Evolutionary conservation across 2,113 vertebrate species (phyloP).

Genomic region (Lota lota): DNA sequence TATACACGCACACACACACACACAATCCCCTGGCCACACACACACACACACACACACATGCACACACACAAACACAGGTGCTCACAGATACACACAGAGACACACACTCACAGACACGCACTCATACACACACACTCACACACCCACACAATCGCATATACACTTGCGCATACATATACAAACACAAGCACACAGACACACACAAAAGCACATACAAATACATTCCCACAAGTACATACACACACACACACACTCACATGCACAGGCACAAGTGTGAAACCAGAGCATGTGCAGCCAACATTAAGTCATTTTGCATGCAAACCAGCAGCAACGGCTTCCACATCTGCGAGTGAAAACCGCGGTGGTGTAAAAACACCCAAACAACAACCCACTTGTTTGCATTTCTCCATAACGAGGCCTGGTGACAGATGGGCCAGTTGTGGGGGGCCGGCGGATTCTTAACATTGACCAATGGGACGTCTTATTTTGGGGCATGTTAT

Average conservation of each 20-base stretch:
- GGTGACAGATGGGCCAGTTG: slow-evolving; percentile 52
- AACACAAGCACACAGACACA: neutral
- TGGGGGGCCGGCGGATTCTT: slow-evolving; percentile 31
- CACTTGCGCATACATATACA: neutral
- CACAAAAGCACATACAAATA: neutral
- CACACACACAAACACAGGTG: neutral
- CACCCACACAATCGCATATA: neutral
- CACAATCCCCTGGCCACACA: neutral
- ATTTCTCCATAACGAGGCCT: slow-evolving; percentile 57
- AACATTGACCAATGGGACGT: slow-evolving; percentile 16
- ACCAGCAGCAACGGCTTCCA: slow-evolving; percentile 31
- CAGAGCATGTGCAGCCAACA: slow-evolving; percentile 44
- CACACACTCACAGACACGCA: neutral
- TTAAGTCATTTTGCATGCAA: slow-evolving; percentile 68
- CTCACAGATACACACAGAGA: neutral
- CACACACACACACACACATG: neutral
- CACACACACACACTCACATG: neutral
- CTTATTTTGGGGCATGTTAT: slow-evolving; percentile 23
- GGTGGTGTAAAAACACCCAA: slow-evolving; percentile 51
- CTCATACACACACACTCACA: neutral
- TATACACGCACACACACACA: neutral
- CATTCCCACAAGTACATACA: neutral
- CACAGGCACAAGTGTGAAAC: slow-evolving; percentile 4
- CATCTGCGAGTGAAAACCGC: slow-evolving; percentile 45
- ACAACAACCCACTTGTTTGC: slow-evolving; percentile 58